These are phyloP conservation scores for Brachyhypopomus occidentalis DNA, from an alignment of 2,113 vertebrate genomes.

Conservation along the genomic window DNA sequence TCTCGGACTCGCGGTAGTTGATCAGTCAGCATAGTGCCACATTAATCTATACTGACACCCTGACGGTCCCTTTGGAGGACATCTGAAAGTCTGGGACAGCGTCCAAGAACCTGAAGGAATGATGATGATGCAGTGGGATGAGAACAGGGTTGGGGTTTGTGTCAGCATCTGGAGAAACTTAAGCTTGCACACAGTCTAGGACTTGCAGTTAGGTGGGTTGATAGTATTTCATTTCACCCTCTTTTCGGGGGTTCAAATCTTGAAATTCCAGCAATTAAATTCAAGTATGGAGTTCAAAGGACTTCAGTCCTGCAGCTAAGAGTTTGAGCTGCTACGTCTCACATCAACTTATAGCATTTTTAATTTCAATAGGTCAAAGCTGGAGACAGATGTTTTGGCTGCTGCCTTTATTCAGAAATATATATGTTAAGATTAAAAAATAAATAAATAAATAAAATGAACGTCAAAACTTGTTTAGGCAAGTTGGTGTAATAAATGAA, in stretches of 20 bases:
- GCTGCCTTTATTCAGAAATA: not conserved
- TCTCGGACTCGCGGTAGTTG: slow-evolving; percentile 66
- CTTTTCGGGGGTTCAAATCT: not conserved
- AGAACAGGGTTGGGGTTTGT: slow-evolving; percentile 44
- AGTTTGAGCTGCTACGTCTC: not conserved
- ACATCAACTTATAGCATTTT: not conserved
- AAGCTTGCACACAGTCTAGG: not conserved
- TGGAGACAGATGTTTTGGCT: not conserved
- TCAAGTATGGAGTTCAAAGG: too few relatives aligned
- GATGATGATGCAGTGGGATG: slow-evolving; percentile 60
- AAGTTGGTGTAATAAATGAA: not conserved
- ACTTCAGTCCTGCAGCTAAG: not conserved
- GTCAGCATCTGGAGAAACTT: slow-evolving; percentile 23
- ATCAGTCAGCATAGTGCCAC: slow-evolving; percentile 71
- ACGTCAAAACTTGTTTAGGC: not conserved
- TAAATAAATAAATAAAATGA: too few relatives aligned
- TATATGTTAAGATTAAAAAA: not conserved
- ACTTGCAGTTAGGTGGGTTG: not conserved
- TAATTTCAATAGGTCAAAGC: not conserved
- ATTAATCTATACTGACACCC: slow-evolving; percentile 77
- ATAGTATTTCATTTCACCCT: not conserved
- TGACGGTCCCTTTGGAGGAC: slow-evolving; percentile 69
- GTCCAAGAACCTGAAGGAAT: slow-evolving; percentile 70
- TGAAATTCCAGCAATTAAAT: not conserved
- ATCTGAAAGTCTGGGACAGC: slow-evolving; percentile 64